phyloP scores from a whole-genome alignment of 2,888 invertebrate species.

The Disparrhopalites patrizii region DNA sequence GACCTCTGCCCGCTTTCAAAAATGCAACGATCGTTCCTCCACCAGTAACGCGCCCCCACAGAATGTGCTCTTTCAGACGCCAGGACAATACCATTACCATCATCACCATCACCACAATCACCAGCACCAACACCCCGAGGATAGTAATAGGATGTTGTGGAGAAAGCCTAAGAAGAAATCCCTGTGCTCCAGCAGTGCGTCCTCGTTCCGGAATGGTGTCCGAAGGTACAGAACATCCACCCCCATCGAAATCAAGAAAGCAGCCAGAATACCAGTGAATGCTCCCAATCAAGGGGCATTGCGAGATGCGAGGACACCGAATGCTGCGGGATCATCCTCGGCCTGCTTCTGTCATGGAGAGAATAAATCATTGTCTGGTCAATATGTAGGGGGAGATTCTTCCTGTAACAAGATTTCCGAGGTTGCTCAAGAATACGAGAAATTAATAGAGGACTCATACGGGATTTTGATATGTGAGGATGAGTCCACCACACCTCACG shows the following conservation, averaged over 20 bases:
- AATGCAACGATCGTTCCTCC: slow-evolving; percentile 28
- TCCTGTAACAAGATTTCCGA: background rate
- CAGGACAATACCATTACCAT: slow-evolving; percentile 6
- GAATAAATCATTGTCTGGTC: background rate
- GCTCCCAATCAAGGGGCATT: slow-evolving; percentile 26
- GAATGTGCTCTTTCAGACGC: background rate
- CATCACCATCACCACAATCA: slow-evolving; percentile 18
- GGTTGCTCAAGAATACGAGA: slow-evolving; percentile 40
- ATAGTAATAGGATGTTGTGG: background rate
- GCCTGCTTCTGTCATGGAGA: slow-evolving; percentile 41
- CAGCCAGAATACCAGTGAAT: slow-evolving; percentile 46
- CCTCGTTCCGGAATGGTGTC: slow-evolving; percentile 26
- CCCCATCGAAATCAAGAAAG: slow-evolving; percentile 48
- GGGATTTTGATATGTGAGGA: slow-evolving; percentile 49
- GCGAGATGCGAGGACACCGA: slow-evolving; percentile 9
- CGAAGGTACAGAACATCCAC: slow-evolving; percentile 40
- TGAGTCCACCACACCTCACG: slow-evolving; percentile 27
- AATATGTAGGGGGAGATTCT: background rate
- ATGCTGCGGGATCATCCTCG: slow-evolving; percentile 29
- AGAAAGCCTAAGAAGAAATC: slow-evolving; percentile 32
- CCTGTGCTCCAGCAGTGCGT: slow-evolving; percentile 24
- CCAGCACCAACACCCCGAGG: slow-evolving; percentile 14
- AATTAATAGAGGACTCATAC: slow-evolving; percentile 48
- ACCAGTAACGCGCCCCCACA: slow-evolving; percentile 10
- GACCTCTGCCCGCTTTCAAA: slow-evolving; percentile 26